Evolutionary conservation across 2,113 vertebrate genomes (phyloP).

Genomic region (Lycocorax pyrrhopterus): DNA sequence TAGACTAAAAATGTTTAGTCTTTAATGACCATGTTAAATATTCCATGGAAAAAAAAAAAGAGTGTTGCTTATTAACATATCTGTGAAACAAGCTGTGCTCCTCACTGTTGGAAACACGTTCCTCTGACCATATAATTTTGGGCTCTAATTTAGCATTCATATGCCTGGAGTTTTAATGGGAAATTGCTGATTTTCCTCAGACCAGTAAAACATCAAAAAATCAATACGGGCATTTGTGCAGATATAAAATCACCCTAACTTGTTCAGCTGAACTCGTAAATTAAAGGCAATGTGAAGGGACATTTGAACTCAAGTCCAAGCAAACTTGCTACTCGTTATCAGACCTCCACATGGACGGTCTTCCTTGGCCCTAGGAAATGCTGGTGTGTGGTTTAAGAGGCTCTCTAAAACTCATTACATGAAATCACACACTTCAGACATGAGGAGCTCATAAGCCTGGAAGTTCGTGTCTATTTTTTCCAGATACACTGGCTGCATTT

Average conservation of each 20-base stretch:
- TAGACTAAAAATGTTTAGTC: neutral
- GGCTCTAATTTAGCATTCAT: neutral
- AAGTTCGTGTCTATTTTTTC: neutral
- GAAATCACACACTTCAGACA: neutral
- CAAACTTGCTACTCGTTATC: neutral
- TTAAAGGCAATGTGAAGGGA: neutral
- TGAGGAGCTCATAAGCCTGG: neutral
- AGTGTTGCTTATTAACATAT: neutral
- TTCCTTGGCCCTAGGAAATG: neutral
- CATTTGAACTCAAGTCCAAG: neutral
- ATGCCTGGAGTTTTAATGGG: neutral
- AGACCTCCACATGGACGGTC: neutral
- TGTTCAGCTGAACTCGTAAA: neutral
- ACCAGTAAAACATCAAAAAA: neutral
- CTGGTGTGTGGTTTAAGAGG: neutral
- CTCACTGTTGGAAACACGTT: neutral
- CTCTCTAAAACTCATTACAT: neutral
- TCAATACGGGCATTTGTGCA: rapidly evolving
- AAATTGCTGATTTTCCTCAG: neutral
- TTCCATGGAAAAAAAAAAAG: neutral
- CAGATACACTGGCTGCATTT: neutral
- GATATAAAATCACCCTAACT: neutral
- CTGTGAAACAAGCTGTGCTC: neutral
- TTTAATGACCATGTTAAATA: neutral
- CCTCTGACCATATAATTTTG: neutral